These are phyloP conservation scores for Xiphophorus maculatus DNA, from an alignment of 2,113 vertebrate genomes.

Conservation along the genomic window DNA sequence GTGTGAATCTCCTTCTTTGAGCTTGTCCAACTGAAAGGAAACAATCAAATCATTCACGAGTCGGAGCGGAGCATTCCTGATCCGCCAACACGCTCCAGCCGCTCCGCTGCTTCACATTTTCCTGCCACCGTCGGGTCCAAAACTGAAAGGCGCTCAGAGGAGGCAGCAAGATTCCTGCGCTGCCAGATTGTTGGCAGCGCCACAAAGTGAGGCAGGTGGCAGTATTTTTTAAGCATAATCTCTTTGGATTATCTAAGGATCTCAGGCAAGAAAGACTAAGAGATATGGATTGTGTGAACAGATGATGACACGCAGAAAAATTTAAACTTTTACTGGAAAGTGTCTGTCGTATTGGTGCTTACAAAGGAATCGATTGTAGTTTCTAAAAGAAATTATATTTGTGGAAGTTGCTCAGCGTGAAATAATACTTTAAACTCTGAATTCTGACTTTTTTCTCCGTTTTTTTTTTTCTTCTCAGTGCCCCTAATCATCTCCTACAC, in stretches of 20 bases:
- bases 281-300: constrained; percentile 16
- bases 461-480: too few relatives aligned
- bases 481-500: too few relatives aligned
- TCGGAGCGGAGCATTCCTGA: constrained; percentile 54
- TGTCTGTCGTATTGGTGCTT: not conserved
- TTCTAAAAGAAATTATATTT: not conserved
- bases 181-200: not conserved
- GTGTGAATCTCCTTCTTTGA: constrained; percentile 14
- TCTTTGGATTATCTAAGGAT: constrained; percentile 38
- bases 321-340: not conserved
- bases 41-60: constrained; percentile 71
- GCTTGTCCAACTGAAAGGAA: constrained; percentile 31
- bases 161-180: not conserved
- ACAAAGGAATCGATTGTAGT: not conserved
- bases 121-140: constrained; percentile 15
- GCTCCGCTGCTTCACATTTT: constrained; percentile 18
- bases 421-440: too few relatives aligned
- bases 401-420: not conserved
- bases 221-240: constrained; percentile 22
- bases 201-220: not conserved
- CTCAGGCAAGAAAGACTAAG: constrained; percentile 2
- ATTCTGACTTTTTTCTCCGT: too few relatives aligned
- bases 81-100: constrained; percentile 59
- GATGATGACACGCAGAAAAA: not conserved
- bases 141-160: constrained; percentile 6